Evolutionary conservation across 2,113 vertebrate genomes (phyloP), one percentile per base, ranked within the genome.

Genomic region (Gopherus flavomarginatus): DNA sequence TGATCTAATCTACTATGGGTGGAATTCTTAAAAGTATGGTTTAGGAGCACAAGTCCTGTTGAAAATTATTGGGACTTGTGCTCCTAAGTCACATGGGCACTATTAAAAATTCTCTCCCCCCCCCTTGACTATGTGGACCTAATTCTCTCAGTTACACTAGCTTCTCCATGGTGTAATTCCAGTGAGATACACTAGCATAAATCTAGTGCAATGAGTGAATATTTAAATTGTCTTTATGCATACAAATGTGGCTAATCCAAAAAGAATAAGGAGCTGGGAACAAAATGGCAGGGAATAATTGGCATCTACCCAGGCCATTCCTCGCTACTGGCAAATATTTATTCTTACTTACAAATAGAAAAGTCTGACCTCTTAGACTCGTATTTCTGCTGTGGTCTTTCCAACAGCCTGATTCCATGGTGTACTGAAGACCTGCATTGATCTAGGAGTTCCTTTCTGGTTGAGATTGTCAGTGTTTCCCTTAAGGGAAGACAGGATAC

Each of bases 261-360:
- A 77, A 95, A 81, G 90, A 85, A 92, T 83, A 94, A 85, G 92
- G 88, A 92, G 8, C 21, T 26, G 24, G 11, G 24, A 77, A 77
- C 31, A 42, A 42, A 42, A 75, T 77, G 38, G 42, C 72, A 42
- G 38, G 6, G 38, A 24, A 77, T 26, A 77, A 77, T 11, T 17
- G 6, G 22, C 42, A 12, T 11, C 72, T 44, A 8, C 14, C 62
- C 31, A n/a, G 14, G 16, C 35, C 38, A 77, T 13, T 8, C 19
- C 16, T 22, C 16, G 22, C 72, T 42, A 38, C 11, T 69, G 35
- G 14, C 59, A 62, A 62, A 14, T 62, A 35, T 31, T 31, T 62
- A 35, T 31, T 62, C 59, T 62, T 62, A 27, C 27, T 62, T 62
- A 62, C 59, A 62, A 62, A 62, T 62, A 62, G 59, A 62, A 31